phyloP scores from a whole-genome alignment of 30 jellyfish, hydroid and myxozoan species.

The Hydra vulgaris region DNA sequence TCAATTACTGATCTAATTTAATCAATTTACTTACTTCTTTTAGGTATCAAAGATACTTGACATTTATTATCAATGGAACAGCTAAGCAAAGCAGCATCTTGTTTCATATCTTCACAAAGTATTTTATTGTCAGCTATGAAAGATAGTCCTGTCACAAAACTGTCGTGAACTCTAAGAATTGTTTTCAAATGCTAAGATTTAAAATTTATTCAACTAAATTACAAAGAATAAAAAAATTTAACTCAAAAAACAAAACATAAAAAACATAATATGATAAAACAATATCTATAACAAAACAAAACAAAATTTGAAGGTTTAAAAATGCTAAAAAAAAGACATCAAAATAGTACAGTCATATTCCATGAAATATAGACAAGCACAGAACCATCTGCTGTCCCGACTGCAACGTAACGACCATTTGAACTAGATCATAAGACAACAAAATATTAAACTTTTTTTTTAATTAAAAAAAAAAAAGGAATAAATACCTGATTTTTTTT shows the following conservation, averaged over 20 bases:
- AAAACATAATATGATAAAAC: neutral
- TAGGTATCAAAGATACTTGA: constrained; percentile 49
- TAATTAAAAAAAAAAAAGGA: too few species aligned
- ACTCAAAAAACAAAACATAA: neutral
- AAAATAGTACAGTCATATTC: constrained; percentile 69
- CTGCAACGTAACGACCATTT: constrained; percentile 71
- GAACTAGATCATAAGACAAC: constrained; percentile 28
- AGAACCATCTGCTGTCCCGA: constrained; percentile 91
- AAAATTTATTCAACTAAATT: neutral
- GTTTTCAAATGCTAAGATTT: constrained; percentile 59
- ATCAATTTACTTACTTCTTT: constrained; percentile 72
- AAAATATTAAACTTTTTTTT: neutral
- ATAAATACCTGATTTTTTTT: neutral
- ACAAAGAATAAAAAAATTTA: neutral
- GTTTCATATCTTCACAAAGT: constrained; percentile 50
- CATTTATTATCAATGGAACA: constrained; percentile 90
- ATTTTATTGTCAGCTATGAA: constrained; percentile 57
- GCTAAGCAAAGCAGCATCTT: constrained; percentile 72
- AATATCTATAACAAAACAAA: too few species aligned
- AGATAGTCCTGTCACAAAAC: constrained; percentile 83
- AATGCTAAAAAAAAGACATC: neutral
- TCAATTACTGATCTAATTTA: too few species aligned
- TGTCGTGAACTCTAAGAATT: constrained; percentile 53
- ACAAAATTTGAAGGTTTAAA: neutral
- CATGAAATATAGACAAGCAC: constrained; percentile 61